A percentile compares a stretch with the other conserved stretches of the same genome.
Evolutionary conservation across 2,888 invertebrate species (phyloP).

Genomic region (Hesperia comma): DNA sequence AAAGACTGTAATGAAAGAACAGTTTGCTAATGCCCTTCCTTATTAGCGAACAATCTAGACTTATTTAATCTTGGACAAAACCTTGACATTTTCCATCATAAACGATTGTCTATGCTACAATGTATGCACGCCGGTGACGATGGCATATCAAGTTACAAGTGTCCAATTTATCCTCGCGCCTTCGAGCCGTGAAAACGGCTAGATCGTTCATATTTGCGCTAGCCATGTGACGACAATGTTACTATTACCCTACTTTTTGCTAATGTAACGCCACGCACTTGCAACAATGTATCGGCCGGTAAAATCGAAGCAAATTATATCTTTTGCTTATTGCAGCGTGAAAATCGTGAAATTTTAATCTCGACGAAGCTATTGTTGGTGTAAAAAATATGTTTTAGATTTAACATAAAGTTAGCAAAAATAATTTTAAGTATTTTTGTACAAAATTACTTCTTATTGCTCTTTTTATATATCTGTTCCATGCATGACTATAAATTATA

Average conservation of each 20-base stretch:
- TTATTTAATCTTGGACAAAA: background rate
- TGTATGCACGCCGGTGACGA: slow-evolving; percentile 5
- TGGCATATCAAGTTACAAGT: slow-evolving; percentile 21
- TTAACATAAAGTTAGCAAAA: too few species aligned
- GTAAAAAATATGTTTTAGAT: too few species aligned
- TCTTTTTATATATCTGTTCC: too few species aligned
- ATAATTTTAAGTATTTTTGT: too few species aligned
- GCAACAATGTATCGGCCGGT: slow-evolving; percentile 20
- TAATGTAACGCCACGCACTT: slow-evolving; percentile 18
- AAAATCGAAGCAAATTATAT: slow-evolving; percentile 16
- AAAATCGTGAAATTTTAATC: slow-evolving; percentile 14
- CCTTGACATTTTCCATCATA: background rate
- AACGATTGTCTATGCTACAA: slow-evolving; percentile 13
- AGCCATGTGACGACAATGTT: slow-evolving; percentile 20
- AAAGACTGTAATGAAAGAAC: too few species aligned
- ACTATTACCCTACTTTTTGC: slow-evolving; percentile 8
- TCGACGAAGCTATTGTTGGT: background rate
- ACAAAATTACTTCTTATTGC: too few species aligned
- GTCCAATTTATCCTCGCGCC: slow-evolving; percentile 14
- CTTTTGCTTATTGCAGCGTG: background rate
- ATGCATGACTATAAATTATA: too few species aligned
- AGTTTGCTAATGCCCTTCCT: too few species aligned
- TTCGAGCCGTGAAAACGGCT: slow-evolving; percentile 24
- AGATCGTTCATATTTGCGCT: slow-evolving; percentile 16
- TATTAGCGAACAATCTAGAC: background rate